Percentiles rank a stretch among this genome's conserved stretches.
Conservation (phyloP, 2,888 invertebrate species). For the Dynastes maya region DNA sequence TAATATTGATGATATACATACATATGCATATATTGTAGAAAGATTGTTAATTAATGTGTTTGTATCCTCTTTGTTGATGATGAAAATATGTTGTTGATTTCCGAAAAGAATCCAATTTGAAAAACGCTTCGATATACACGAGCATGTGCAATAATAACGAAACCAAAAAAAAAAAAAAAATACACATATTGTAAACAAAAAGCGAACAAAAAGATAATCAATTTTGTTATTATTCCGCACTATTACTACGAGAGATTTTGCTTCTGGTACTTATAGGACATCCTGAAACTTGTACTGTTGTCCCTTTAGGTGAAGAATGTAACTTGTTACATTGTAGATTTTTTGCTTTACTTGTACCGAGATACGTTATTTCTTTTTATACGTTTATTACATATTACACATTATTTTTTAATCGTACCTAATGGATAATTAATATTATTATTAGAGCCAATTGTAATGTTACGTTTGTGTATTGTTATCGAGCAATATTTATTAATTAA, state of each 20-base stretch:
- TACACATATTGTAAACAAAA: not conserved
- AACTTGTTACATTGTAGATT: constrained; percentile 30
- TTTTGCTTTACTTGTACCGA: constrained; percentile 31
- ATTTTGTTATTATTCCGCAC: constrained; percentile 32
- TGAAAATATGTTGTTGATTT: constrained; percentile 4
- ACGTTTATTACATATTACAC: constrained; percentile 3
- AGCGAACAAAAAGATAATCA: not conserved
- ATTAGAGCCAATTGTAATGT: constrained; percentile 6
- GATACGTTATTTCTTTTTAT: not conserved
- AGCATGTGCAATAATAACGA: constrained; percentile 14
- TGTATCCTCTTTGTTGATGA: constrained; percentile 33
- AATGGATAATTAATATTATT: constrained; percentile 15
- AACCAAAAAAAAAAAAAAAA: no score
- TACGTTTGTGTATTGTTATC: constrained; percentile 31
- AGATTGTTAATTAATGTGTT: constrained; percentile 36
- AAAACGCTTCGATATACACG: constrained; percentile 31
- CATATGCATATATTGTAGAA: constrained; percentile 32
- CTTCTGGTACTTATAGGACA: constrained; percentile 34
- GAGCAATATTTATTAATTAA: constrained; percentile 50
- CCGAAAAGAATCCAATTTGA: constrained; percentile 1
- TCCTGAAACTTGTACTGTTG: constrained; percentile 21
- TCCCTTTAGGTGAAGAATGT: constrained; percentile 29
- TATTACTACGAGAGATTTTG: constrained; percentile 22
- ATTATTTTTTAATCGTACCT: constrained; percentile 12
- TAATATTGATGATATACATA: constrained; percentile 14